Evolutionary conservation across 2,888 invertebrate species (phyloP).

Genomic region (Brachyptera putata): DNA sequence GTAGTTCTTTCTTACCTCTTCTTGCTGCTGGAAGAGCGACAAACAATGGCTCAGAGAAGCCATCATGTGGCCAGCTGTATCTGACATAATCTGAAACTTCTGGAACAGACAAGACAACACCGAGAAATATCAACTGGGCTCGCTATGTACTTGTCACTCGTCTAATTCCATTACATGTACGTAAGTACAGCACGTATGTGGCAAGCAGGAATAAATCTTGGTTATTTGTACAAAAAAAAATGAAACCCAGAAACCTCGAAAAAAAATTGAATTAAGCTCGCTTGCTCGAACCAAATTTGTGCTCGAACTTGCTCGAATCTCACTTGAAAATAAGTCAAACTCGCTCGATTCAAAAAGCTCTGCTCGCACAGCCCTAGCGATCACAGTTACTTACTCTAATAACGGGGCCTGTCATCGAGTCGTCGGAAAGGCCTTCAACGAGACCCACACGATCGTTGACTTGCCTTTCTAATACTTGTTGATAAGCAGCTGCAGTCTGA

Average conservation of each 20-base stretch:
- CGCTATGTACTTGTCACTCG: too few species aligned
- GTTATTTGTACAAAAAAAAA: too few species aligned
- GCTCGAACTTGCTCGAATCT: too few species aligned
- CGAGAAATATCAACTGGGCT: background rate
- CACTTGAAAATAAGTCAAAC: too few species aligned
- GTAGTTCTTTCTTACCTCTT: slow-evolving; percentile 56
- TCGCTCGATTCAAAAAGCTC: too few species aligned
- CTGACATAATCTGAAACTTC: slow-evolving; percentile 55
- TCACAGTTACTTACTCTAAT: background rate
- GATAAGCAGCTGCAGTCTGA: slow-evolving; percentile 53
- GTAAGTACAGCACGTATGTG: too few species aligned
- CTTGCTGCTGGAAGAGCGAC: slow-evolving; percentile 59
- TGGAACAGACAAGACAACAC: slow-evolving; percentile 38
- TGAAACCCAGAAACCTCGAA: too few species aligned
- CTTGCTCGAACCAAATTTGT: too few species aligned
- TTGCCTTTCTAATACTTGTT: slow-evolving; percentile 54
- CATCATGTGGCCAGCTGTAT: slow-evolving; percentile 56
- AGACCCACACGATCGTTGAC: slow-evolving; percentile 37
- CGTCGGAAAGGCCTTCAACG: background rate
- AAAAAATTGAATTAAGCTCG: too few species aligned
- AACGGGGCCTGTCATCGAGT: background rate
- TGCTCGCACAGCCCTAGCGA: too few species aligned
- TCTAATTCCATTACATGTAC: too few species aligned
- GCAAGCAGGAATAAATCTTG: too few species aligned
- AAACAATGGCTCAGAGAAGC: slow-evolving; percentile 57